phyloP scores from a whole-genome alignment of 2,888 invertebrate genomes.

The Lepidonotus clava region DNA sequence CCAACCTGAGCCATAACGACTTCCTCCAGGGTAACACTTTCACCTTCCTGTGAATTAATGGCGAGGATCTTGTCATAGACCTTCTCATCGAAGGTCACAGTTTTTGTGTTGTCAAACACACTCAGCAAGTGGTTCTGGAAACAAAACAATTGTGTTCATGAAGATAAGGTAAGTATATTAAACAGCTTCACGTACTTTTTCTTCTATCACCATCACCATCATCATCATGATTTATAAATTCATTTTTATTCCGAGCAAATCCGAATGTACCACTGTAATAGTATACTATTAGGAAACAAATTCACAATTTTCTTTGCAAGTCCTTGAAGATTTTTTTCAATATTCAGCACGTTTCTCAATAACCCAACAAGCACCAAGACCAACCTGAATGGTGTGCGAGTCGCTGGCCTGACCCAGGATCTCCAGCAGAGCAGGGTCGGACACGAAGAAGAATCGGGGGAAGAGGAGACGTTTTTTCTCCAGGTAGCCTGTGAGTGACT shows the following conservation, averaged over 20 bases:
- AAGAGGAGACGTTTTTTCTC: conserved; percentile 68
- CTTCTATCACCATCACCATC: too few species aligned
- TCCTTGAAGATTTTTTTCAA: too few species aligned
- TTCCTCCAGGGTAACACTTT: conserved; percentile 89
- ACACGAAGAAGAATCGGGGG: conserved; percentile 81
- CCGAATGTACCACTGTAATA: too few species aligned
- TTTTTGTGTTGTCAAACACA: conserved; percentile 96
- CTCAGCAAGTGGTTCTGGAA: conserved; percentile 93
- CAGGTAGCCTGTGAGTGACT: conserved; percentile 90
- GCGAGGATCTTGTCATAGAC: conserved; percentile 97
- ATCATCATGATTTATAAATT: too few species aligned
- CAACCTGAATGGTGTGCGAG: conserved; percentile 81
- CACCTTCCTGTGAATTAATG: conserved; percentile 95
- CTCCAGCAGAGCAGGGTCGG: conserved; percentile 81
- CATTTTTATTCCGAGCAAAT: too few species aligned
- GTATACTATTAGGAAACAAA: too few species aligned
- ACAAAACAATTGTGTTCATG: too few species aligned
- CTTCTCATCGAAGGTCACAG: conserved; percentile 95
- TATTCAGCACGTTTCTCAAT: too few species aligned
- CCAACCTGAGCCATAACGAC: conserved; percentile 84
- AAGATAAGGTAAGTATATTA: too few species aligned
- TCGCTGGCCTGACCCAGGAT: conserved; percentile 81
- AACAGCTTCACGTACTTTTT: too few species aligned
- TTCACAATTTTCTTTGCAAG: too few species aligned
- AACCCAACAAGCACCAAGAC: too few species aligned